A percentile compares a stretch with the other conserved stretches of the same genome.
phyloP scores from a whole-genome alignment of 2,113 vertebrate species.

The Crypturellus undulatus region DNA sequence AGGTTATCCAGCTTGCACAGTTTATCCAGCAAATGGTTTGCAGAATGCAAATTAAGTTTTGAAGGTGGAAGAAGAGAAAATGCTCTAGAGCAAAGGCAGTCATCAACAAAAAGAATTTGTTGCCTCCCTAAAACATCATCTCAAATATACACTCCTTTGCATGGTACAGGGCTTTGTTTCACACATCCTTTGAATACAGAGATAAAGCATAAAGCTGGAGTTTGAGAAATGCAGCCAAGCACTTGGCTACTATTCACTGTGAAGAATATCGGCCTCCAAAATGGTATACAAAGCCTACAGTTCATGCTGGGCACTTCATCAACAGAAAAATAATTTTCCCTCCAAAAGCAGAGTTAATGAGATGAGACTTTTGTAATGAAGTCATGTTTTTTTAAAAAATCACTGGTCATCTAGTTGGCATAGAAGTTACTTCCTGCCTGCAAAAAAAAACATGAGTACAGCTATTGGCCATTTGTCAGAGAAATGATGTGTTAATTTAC shows the following conservation, averaged over 20 bases:
- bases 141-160: neutral
- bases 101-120: neutral
- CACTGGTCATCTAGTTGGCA: neutral
- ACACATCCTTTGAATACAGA: neutral
- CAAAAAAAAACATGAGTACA: neutral
- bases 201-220: neutral
- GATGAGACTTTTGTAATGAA: neutral
- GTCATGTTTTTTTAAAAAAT: slow-evolving; percentile 20
- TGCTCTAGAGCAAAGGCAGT: neutral
- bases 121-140: neutral
- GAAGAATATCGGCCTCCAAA: neutral
- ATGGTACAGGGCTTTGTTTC: neutral
- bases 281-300: neutral
- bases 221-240: neutral
- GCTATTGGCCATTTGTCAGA: neutral
- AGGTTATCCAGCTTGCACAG: neutral
- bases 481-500: neutral
- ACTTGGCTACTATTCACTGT: neutral
- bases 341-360: neutral
- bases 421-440: neutral
- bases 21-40: neutral
- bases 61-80: neutral
- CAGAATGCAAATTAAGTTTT: neutral
- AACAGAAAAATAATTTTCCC: neutral
- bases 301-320: neutral